Evolutionary conservation across 2,797 vertebrate genomes (phyloP), one percentile per base, ranked within the genome.

Genomic region (Pipistrellus pipistrellus): DNA sequence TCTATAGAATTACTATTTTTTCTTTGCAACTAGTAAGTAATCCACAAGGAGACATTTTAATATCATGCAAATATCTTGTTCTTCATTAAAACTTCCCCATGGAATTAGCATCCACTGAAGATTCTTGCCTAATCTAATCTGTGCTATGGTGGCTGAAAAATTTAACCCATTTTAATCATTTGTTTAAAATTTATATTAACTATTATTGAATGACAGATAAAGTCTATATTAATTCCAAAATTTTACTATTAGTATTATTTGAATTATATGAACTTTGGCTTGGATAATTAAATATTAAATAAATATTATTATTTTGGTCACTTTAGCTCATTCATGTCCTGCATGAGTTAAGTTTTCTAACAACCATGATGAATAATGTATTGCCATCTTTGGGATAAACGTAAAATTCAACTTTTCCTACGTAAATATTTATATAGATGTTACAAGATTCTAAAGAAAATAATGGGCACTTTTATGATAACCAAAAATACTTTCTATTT

Each of bases 271-370:
- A 94, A 85, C 9, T 85, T 85, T 57, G 86, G 46, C 21, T 85
- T 85, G 6, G 11, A 94, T 55, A 85, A 69, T 21, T 55, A 71
- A 73, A 18, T 86, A 82, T 77, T 81, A 77, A 90, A 83, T 53
- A 73, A 82, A 48, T 87, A 90, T 64, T 35, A 68, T 66, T 90
- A 68, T 51, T 57, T 72, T 53, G 64, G 84, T 72, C 35, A 66
- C 41, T 48, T 73, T 30, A 80, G 71, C 57, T 78, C 25, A 32
- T 75, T 90, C 41, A 84, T 51, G 32, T 35, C n/a, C 57, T 68
- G 13, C 44, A 78, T 90, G n/a, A 82, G 30, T 51, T 76, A 76
- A 76, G 18, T 90, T 92, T 90, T 93, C 81, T 72, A 83, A 78
- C 5, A 87, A 78, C 1, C 18, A 89, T 64, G 27, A 13, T 76